Base-by-base conservation (phyloP, 2,113 vertebrate genomes). In the Silurus meridionalis region DNA sequence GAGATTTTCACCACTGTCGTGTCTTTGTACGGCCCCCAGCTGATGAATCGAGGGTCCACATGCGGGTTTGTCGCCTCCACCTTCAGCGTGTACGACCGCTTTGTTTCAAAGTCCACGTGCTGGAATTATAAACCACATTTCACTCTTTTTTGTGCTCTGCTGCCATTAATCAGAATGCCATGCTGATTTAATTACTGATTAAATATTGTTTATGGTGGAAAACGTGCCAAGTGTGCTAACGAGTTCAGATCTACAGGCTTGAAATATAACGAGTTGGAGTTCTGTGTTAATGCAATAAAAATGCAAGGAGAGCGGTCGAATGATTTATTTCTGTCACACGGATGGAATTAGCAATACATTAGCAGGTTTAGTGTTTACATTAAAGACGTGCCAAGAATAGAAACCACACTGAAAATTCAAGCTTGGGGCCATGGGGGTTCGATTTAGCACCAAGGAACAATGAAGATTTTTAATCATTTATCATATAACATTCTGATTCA, bases 21-120 rank as follows among this genome's bases (percentile, higher is more conserved):
- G 88, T 99, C 98, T 91, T 97, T 99, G 88, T 98, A 99, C 0
- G 98, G 97, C n/a, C 98, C 98, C 14, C 97, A 97, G 89, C 96
- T 96, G 75, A 97, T 94, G 90, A 97, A 99, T 15, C 97, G 97
- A 0, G 97, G 92, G 90, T 99, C 98, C 5, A 98, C 91, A 28
- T 97, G 93, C 6, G 96, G 93, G 46, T 99, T 99, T 88, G 96
- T 94, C n/a, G 97, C 98, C 90, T 99, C 97, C 37, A 99, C 97
- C 91, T 96, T 98, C 92, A 99, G 91, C 37, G 94, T 97, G 91
- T 99, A 99, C 0, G 95, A 93, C 89, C 95, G 94, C 93, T 98
- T 98, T 28, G 95, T 96, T 94, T 99, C 98, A 91, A 96, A 99
- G 92, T 99, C 98, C 92, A 99, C 95, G 0, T 92, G 92, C 98